These are phyloP conservation scores for Nipponia nippon DNA, from an alignment of 2,113 vertebrate species.

Conservation along the genomic window DNA sequence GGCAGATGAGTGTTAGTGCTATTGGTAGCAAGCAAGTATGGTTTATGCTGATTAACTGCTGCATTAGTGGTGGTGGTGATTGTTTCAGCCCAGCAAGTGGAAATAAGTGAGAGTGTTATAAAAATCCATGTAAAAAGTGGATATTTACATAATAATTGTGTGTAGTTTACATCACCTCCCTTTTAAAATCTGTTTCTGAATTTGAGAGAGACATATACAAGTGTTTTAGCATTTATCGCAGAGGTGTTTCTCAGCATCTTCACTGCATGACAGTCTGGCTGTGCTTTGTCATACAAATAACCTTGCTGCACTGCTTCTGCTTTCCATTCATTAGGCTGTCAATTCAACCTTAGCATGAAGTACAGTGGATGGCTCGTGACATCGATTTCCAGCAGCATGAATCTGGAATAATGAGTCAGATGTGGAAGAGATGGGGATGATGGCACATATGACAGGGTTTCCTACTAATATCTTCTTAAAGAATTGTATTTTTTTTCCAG, in stretches of 20 bases:
- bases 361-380: background rate
- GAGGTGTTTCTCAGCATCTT: background rate
- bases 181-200: background rate
- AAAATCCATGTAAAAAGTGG: background rate
- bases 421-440: background rate
- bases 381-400: background rate
- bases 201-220: background rate
- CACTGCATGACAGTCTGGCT: background rate
- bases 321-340: background rate
- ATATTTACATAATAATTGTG: background rate
- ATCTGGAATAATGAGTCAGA: background rate
- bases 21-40: background rate
- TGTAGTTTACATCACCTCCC: background rate
- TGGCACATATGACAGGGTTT: background rate
- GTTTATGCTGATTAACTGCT: background rate
- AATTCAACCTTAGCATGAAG: background rate
- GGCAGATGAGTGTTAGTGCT: background rate
- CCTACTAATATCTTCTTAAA: background rate
- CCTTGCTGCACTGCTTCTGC: background rate
- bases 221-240: background rate
- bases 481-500: background rate
- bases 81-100: background rate
- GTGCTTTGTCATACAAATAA: background rate
- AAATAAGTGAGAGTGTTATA: background rate
- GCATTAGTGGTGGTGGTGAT: background rate